Conservation (phyloP, 2,888 invertebrate species). For the Dolomedes plantarius region DNA sequence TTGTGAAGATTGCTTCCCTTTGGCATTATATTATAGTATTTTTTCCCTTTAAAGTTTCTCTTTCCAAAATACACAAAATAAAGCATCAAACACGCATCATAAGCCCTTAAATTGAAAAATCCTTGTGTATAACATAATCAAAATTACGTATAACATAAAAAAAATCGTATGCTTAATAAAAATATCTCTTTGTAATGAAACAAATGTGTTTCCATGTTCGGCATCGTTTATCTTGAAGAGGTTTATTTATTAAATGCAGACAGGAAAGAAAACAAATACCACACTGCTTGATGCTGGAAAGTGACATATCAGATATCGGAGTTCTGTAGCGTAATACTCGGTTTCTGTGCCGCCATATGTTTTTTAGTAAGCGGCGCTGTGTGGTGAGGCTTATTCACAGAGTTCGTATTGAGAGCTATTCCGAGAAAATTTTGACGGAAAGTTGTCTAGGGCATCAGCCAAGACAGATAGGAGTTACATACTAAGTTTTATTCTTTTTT, state of each 20-base stretch:
- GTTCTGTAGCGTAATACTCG: neutral
- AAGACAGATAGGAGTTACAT: neutral
- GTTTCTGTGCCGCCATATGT: slow-evolving; percentile 13
- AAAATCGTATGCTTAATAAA: too few species aligned
- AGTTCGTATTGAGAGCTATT: neutral
- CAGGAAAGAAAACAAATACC: slow-evolving; percentile 6
- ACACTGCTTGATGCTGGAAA: slow-evolving; percentile 5
- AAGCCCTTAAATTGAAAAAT: too few species aligned
- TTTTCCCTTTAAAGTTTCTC: too few species aligned
- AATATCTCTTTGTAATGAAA: too few species aligned
- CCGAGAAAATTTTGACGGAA: neutral
- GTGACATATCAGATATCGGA: slow-evolving; percentile 16
- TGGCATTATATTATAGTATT: too few species aligned
- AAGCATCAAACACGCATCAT: too few species aligned
- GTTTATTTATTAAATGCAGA: slow-evolving; percentile 15
- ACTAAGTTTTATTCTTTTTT: neutral
- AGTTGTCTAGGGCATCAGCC: neutral
- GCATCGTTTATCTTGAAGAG: slow-evolving; percentile 6
- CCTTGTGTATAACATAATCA: too few species aligned
- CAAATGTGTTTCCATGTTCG: neutral
- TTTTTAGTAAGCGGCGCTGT: slow-evolving; percentile 6
- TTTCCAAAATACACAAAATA: too few species aligned
- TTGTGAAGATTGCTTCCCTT: too few species aligned
- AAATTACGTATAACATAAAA: too few species aligned
- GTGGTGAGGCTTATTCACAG: neutral